Percentiles rank a stretch among this genome's conserved stretches.
Conservation (phyloP, 2,113 vertebrate species). For the Balaeniceps rex region DNA sequence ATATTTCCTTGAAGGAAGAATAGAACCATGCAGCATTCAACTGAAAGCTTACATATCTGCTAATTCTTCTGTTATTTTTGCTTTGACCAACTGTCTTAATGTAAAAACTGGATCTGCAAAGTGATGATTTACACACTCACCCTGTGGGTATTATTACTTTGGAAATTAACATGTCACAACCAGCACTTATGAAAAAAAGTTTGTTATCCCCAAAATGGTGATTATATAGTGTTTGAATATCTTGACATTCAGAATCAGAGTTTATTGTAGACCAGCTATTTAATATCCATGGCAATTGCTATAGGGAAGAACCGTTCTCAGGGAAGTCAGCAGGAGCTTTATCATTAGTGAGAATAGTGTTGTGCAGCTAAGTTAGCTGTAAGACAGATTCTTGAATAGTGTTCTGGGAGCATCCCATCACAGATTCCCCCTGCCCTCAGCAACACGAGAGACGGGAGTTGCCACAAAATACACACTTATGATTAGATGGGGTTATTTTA, state of each 20-base stretch:
- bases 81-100: conserved; percentile 8
- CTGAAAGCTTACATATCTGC: neutral
- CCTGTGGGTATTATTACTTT: neutral
- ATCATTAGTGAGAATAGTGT: neutral
- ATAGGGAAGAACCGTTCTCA: neutral
- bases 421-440: neutral
- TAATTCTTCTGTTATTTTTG: conserved; percentile 38
- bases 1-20: neutral
- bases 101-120: neutral
- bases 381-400: neutral
- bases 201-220: neutral
- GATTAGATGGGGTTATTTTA: neutral
- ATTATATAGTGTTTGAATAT: neutral
- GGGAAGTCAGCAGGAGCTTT: neutral
- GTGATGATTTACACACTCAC: conserved; percentile 47
- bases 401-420: neutral
- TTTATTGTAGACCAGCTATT: neutral
- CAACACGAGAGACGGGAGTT: neutral
- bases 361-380: neutral
- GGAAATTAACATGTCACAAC: neutral
- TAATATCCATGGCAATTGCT: neutral
- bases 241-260: neutral
- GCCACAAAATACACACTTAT: neutral
- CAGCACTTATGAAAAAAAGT: neutral
- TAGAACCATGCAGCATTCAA: conserved; percentile 9